Conservation (phyloP, 2,888 invertebrate species). For the Pammene fasciana region DNA sequence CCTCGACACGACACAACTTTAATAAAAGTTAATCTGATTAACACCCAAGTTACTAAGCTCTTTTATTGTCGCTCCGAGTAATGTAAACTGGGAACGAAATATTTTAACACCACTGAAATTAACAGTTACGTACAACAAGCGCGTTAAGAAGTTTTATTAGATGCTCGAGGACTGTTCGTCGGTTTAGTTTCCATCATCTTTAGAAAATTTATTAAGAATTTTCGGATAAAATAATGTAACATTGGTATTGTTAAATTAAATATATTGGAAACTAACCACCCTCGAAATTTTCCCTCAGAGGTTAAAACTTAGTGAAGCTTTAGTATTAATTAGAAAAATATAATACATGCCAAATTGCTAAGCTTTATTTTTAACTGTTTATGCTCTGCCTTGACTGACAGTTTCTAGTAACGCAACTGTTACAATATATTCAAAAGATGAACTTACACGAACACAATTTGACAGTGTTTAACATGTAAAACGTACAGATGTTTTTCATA, state of each 20-base stretch:
- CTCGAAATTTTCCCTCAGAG: no score
- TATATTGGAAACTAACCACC: no score
- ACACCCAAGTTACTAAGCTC: conserved; percentile 66
- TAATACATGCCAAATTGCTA: no score
- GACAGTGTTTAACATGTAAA: background rate
- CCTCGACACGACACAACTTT: conserved; percentile 62
- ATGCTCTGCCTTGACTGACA: no score
- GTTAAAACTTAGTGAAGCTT: no score
- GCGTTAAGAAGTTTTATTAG: conserved; percentile 33
- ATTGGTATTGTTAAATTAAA: background rate
- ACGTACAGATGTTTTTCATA: background rate
- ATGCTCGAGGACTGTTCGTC: conserved; percentile 9
- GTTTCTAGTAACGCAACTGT: no score
- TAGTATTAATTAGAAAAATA: no score
- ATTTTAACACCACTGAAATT: conserved; percentile 39
- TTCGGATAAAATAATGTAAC: background rate
- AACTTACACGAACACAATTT: background rate
- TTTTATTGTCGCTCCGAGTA: conserved; percentile 55
- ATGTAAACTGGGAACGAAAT: conserved; percentile 45
- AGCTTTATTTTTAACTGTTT: no score
- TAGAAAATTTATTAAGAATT: background rate
- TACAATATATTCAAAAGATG: no score
- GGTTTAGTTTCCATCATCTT: conserved; percentile 7
- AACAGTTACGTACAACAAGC: conserved; percentile 37
- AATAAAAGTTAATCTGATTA: conserved; percentile 73